Evolutionary conservation across 2,113 vertebrate genomes (phyloP).

Genomic region (Arizona elegans): DNA sequence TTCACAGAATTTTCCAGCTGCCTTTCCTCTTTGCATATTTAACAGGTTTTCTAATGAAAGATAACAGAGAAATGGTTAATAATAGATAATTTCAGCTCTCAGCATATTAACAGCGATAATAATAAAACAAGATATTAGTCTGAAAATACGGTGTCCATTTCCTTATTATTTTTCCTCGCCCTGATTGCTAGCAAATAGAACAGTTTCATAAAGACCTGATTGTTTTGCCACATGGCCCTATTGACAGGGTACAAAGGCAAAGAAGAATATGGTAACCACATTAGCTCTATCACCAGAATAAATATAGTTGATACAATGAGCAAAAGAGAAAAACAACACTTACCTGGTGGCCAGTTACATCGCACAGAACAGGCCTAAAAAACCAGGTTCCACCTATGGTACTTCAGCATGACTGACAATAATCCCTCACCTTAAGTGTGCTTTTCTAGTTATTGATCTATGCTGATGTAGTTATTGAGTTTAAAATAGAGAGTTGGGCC

Average conservation of each 20-base stretch:
- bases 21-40: constrained; percentile 48
- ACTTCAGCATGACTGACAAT: neutral
- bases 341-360: constrained; percentile 17
- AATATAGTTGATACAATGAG: constrained; percentile 58
- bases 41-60: constrained; percentile 47
- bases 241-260: constrained; percentile 47
- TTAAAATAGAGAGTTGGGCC: neutral
- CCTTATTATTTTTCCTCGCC: constrained; percentile 30
- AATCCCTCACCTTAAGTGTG: neutral
- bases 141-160: constrained; percentile 43
- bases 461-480: neutral
- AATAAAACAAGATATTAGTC: constrained; percentile 34
- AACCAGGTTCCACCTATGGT: neutral
- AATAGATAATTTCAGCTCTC: constrained; percentile 51
- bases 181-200: constrained; percentile 62
- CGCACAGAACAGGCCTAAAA: neutral
- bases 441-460: neutral
- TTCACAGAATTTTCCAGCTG: constrained; percentile 52
- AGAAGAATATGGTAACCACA: constrained; percentile 44
- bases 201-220: constrained; percentile 45
- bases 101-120: constrained; percentile 34
- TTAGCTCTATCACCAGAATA: constrained; percentile 57
- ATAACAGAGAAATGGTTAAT: constrained; percentile 57
- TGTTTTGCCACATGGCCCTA: constrained; percentile 58
- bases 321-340: constrained; percentile 48